Evolutionary conservation across 2,113 vertebrate genomes (phyloP).

Genomic region (Orthochromis malagaraziensis): DNA sequence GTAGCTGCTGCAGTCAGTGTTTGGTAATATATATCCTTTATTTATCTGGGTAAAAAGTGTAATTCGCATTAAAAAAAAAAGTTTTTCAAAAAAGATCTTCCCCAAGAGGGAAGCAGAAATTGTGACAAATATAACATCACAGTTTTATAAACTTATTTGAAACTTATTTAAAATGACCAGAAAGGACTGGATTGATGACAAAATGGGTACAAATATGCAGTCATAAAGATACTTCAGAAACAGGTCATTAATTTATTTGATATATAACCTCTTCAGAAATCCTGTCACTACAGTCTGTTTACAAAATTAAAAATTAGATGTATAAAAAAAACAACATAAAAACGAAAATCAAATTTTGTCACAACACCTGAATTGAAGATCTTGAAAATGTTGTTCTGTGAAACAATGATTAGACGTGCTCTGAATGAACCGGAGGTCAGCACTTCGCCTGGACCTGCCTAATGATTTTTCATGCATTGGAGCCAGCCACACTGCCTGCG

Average conservation of each 20-base stretch:
- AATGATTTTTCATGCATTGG: not conserved
- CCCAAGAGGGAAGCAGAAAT: not conserved
- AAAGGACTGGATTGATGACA: fast-evolving
- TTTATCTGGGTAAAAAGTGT: not conserved
- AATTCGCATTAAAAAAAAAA: not conserved
- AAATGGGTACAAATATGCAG: not conserved
- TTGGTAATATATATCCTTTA: not conserved
- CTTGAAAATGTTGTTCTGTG: not conserved
- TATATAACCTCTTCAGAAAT: not conserved
- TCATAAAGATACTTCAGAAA: not conserved
- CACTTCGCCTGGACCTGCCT: not conserved
- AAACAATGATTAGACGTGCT: not conserved
- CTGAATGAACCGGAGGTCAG: fast-evolving
- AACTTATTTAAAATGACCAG: not conserved
- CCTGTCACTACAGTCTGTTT: not conserved
- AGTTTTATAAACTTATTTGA: not conserved
- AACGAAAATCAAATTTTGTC: fast-evolving
- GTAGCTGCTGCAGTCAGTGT: fast-evolving
- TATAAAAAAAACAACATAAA: not conserved
- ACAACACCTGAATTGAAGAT: not conserved
- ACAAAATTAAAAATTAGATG: fast-evolving
- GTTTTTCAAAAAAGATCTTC: not conserved
- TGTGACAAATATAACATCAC: not conserved
- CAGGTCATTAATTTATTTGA: not conserved
- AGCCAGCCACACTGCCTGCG: too few relatives aligned